Conservation (phyloP, 2,113 vertebrate species). For the Motacilla tschutschensis region DNA sequence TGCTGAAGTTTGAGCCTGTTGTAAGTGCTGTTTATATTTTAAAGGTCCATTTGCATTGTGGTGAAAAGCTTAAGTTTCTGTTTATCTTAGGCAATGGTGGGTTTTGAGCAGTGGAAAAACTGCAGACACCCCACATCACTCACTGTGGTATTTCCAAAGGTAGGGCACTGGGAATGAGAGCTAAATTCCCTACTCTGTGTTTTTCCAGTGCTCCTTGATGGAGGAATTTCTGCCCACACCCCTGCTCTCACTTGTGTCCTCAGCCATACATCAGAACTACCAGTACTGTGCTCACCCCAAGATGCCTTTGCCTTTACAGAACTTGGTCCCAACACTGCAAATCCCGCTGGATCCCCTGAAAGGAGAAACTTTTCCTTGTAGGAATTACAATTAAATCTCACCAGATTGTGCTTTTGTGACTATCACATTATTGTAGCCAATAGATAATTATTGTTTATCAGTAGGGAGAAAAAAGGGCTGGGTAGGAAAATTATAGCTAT, state of each 20-base stretch:
- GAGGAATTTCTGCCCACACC: not conserved
- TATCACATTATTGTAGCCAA: conserved; percentile 46
- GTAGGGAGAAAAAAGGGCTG: not conserved
- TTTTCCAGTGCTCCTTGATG: not conserved
- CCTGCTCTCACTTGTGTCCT: not conserved
- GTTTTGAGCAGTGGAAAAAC: conserved; percentile 34
- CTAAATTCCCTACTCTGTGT: not conserved
- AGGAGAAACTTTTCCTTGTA: conserved; percentile 22
- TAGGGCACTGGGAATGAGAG: not conserved
- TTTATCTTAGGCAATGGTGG: conserved; percentile 36
- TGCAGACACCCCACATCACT: not conserved
- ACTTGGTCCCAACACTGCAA: not conserved
- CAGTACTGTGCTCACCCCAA: not conserved
- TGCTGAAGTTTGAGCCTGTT: not conserved
- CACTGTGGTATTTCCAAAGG: not conserved
- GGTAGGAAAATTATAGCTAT: conserved; percentile 54
- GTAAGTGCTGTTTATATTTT: not conserved
- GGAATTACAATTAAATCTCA: conserved; percentile 28
- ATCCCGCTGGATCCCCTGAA: not conserved
- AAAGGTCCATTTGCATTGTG: not conserved
- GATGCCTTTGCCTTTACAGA: not conserved
- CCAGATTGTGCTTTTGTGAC: conserved; percentile 34
- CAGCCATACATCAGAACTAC: not conserved
- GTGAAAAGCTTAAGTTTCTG: not conserved
- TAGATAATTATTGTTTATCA: conserved; percentile 65